Evolutionary conservation across 2,888 invertebrate genomes (phyloP).

Genomic region (Gymnocheta viridis): DNA sequence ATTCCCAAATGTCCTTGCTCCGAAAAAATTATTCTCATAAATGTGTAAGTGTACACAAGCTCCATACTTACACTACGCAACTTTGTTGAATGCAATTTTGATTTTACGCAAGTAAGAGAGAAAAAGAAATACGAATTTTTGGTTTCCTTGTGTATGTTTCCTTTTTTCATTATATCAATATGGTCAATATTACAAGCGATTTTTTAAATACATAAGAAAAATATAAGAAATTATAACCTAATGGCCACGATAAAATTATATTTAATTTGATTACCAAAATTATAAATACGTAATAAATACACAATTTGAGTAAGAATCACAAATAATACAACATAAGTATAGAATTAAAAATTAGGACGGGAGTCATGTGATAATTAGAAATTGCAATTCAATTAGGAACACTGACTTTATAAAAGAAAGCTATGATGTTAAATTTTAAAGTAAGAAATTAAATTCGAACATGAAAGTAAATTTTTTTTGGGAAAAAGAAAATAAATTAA

Average conservation of each 20-base stretch:
- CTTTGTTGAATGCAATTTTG: no score
- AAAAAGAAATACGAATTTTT: no score
- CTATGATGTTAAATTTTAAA: conserved; percentile 13
- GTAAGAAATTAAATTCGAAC: conserved; percentile 23
- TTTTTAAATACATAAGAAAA: conserved; percentile 7
- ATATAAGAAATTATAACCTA: neutral
- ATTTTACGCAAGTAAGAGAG: no score
- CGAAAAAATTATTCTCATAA: no score
- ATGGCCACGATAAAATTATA: neutral
- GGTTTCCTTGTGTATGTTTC: neutral
- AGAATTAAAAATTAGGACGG: neutral
- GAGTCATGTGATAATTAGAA: conserved; percentile 50
- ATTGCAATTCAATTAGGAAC: conserved; percentile 19
- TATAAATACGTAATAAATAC: neutral
- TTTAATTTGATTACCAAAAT: neutral
- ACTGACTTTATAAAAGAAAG: neutral
- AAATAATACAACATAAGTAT: conserved; percentile 31
- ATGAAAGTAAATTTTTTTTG: conserved; percentile 14
- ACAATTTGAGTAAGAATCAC: conserved; percentile 6
- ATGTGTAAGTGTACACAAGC: no score
- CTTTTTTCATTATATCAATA: neutral
- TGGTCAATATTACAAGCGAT: neutral
- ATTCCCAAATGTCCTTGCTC: no score
- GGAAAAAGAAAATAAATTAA: neutral
- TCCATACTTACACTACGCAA: no score